A percentile compares a stretch with the other conserved stretches of the same genome.
Evolutionary conservation across 2,797 vertebrate genomes (phyloP).

Genomic region (Macrochelys suwanniensis): DNA sequence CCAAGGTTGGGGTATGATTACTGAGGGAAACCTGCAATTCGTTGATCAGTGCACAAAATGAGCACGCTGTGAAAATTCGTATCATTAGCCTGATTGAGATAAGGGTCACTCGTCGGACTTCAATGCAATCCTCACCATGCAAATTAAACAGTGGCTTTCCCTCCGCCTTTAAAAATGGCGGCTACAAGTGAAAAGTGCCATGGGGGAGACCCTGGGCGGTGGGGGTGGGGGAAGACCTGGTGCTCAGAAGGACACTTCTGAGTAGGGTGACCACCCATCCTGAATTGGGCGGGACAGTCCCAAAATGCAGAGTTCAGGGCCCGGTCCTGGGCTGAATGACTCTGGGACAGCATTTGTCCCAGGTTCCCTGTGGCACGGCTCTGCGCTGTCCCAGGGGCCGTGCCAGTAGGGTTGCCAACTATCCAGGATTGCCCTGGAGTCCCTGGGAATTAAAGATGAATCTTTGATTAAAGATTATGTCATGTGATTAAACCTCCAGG

Average conservation of each 20-base stretch:
- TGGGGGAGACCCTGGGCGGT: too few species aligned
- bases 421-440: too few species aligned
- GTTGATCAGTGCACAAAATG: background rate
- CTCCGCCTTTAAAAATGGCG: background rate
- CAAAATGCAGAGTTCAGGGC: too few species aligned
- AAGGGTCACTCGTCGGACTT: background rate
- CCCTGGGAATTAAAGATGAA: too few species aligned
- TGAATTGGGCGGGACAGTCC: too few species aligned
- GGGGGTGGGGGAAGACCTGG: too few species aligned
- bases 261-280: too few species aligned
- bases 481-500: too few species aligned
- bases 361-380: background rate
- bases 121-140: background rate
- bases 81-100: background rate
- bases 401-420: background rate
- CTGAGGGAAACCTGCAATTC: background rate
- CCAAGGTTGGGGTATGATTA: background rate
- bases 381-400: accelerated
- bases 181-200: background rate
- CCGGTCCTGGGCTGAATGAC: background rate
- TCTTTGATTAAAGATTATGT: too few species aligned
- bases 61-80: background rate
- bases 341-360: background rate
- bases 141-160: background rate
- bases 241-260: too few species aligned